Percentiles rank a stretch among this genome's conserved stretches.
Evolutionary conservation across 2,888 invertebrate species (phyloP).

Genomic region (Fabriciana adippe): DNA sequence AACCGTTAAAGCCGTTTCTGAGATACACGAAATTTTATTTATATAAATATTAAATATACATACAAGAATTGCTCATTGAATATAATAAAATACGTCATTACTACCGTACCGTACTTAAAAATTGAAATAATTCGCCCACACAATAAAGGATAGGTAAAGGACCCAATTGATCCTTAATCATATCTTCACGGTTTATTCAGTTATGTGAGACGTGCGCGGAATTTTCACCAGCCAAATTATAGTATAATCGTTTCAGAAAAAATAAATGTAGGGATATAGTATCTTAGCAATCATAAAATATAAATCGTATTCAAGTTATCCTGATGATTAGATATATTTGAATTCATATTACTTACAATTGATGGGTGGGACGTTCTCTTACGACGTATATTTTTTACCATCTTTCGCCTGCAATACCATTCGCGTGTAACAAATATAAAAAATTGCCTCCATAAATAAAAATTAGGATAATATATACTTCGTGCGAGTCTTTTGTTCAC

Average conservation of each 20-base stretch:
- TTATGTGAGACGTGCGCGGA: conserved; percentile 31
- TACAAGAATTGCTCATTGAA: no score
- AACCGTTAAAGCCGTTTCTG: no score
- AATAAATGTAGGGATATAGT: conserved; percentile 21
- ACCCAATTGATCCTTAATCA: conserved; percentile 26
- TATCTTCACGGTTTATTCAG: conserved; percentile 29
- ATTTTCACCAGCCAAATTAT: conserved; percentile 29
- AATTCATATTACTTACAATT: neutral
- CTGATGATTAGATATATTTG: neutral
- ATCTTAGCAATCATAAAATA: conserved; percentile 10
- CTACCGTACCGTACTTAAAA: neutral
- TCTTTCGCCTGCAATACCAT: no score
- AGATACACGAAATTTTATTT: no score
- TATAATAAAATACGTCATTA: no score
- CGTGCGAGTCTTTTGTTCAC: no score
- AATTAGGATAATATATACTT: no score
- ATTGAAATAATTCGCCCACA: neutral
- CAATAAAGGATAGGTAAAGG: conserved; percentile 19
- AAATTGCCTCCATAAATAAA: no score
- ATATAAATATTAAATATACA: no score
- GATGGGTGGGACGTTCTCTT: no score
- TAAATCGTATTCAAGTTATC: conserved; percentile 2
- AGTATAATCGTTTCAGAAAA: conserved; percentile 26
- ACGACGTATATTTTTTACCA: no score
- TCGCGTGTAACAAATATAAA: no score